Conservation (phyloP, 2,113 vertebrate species). For the Peromyscus californicus region DNA sequence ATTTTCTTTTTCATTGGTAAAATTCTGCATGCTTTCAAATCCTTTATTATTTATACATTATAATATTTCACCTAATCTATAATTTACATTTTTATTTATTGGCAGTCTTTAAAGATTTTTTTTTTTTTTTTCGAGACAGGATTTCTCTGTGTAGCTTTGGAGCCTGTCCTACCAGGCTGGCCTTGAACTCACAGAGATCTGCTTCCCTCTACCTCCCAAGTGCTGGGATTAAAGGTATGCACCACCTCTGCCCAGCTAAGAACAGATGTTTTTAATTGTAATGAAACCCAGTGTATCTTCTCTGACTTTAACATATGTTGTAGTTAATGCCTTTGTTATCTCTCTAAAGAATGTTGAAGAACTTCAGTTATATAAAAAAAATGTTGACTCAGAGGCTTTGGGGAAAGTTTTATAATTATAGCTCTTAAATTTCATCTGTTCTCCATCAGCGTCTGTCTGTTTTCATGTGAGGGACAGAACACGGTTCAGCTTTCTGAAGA, state of each 20-base stretch:
- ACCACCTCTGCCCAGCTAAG: background rate
- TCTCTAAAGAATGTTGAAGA: background rate
- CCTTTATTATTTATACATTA: background rate
- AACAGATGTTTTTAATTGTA: background rate
- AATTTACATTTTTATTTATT: constrained; percentile 12
- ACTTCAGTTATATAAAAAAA: background rate
- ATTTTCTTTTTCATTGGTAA: background rate
- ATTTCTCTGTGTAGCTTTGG: too few species aligned
- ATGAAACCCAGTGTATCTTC: background rate
- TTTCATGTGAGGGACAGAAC: background rate
- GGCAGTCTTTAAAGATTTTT: background rate
- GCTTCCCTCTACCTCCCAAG: too few species aligned
- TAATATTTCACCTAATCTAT: background rate
- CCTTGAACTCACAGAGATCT: too few species aligned
- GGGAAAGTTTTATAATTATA: background rate
- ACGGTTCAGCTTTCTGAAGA: background rate
- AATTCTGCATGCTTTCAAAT: background rate
- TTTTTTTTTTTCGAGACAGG: too few species aligned
- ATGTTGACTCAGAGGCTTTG: background rate
- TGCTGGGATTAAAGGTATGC: too few species aligned
- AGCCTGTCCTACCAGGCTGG: too few species aligned
- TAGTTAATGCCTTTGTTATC: background rate
- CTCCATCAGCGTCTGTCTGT: background rate
- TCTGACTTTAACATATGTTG: background rate
- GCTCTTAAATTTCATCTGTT: background rate